phyloP scores from a whole-genome alignment of 1,140 invertebrate species.

The Zelostemma sp. region DNA sequence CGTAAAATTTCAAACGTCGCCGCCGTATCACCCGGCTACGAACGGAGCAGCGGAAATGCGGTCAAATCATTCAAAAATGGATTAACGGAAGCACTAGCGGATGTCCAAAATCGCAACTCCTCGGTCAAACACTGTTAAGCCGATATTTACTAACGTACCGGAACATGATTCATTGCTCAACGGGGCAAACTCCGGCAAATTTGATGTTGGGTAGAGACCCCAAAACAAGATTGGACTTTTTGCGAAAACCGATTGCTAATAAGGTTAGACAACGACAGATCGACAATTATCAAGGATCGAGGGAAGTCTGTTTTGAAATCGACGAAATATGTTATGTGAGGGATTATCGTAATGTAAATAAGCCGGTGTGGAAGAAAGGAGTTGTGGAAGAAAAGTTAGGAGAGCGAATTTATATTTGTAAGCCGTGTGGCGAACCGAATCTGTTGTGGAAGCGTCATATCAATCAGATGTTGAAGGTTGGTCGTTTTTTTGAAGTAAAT shows the following conservation, averaged over 20 bases:
- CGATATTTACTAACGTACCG: conserved; percentile 40
- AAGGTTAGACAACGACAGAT: conserved; percentile 18
- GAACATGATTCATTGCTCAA: conserved; percentile 28
- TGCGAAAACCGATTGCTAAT: conserved; percentile 12
- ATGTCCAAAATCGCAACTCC: conserved; percentile 8
- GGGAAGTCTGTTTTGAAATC: conserved; percentile 20
- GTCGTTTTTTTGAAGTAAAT: conserved; percentile 23
- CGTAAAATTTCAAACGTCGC: conserved; percentile 34
- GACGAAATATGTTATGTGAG: conserved; percentile 22
- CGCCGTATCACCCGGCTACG: conserved; percentile 50
- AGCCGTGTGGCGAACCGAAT: not conserved
- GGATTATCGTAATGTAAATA: conserved; percentile 18
- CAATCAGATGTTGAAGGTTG: conserved; percentile 24
- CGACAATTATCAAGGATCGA: conserved; percentile 20
- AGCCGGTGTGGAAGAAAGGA: conserved; percentile 21
- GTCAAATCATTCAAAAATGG: conserved; percentile 51
- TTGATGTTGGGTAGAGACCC: conserved; percentile 25
- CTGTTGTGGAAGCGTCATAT: conserved; percentile 19
- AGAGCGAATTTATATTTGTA: conserved; percentile 20
- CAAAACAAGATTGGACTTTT: conserved; percentile 28
- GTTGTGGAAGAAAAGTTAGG: conserved; percentile 12
- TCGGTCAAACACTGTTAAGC: conserved; percentile 23
- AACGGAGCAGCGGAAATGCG: conserved; percentile 54
- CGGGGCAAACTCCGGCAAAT: conserved; percentile 33
- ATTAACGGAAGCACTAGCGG: conserved; percentile 31